Conservation (phyloP, 2,113 vertebrate species). For the Narcine bancroftii region DNA sequence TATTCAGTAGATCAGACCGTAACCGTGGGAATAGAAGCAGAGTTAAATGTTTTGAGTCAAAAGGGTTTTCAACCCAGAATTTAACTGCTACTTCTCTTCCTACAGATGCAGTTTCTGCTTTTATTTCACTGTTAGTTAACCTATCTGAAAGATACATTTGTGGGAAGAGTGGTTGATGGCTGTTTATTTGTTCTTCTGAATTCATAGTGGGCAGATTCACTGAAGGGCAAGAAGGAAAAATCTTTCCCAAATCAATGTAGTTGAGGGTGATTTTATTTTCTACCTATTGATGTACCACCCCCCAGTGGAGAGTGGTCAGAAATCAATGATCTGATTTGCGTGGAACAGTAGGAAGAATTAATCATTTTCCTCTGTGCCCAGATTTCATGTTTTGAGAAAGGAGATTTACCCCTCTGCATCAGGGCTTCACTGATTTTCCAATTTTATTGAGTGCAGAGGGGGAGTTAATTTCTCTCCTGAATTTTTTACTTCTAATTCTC, state of each 20-base stretch:
- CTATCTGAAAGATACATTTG: background rate
- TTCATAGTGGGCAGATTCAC: background rate
- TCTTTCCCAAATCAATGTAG: background rate
- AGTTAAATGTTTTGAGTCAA: no score
- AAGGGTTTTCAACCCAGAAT: no score
- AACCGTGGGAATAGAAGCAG: no score
- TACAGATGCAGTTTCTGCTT: no score
- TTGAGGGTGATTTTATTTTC: background rate
- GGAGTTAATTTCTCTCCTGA: background rate
- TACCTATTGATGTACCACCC: background rate
- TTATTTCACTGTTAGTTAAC: no score
- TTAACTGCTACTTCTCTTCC: no score
- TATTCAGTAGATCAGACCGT: no score
- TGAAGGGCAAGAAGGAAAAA: background rate
- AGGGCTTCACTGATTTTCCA: background rate
- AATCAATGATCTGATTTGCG: background rate
- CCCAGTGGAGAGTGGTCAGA: background rate
- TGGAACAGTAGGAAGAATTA: conserved; percentile 11
- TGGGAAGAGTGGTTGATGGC: background rate
- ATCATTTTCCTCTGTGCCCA: background rate
- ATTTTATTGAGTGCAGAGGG: background rate
- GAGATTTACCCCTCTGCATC: background rate
- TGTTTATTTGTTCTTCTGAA: background rate
- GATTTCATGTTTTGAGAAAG: background rate
- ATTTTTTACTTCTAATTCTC: background rate